Conservation (phyloP, 2,888 invertebrate species). For the Drosophila subquinaria region DNA sequence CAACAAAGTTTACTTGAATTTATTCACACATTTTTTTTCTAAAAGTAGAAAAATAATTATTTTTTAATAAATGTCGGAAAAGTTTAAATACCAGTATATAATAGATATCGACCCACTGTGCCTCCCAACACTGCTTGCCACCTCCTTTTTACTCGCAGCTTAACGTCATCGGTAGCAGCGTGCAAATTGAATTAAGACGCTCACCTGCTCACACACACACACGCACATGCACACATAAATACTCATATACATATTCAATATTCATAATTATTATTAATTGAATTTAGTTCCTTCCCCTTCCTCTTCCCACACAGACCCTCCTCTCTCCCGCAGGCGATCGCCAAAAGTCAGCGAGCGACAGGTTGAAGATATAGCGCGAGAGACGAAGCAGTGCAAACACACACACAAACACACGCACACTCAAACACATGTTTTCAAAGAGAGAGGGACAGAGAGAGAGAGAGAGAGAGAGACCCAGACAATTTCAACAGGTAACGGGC, state of each 20-base stretch:
- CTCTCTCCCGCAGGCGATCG: slow-evolving; percentile 11
- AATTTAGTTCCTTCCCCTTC: slow-evolving; percentile 34
- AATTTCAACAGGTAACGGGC: slow-evolving; percentile 43
- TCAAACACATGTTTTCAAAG: slow-evolving; percentile 11
- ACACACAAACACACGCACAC: slow-evolving; percentile 9
- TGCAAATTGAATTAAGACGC: slow-evolving; percentile 40
- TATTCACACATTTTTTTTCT: too few species aligned
- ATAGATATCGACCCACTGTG: slow-evolving; percentile 12
- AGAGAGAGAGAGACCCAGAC: neutral
- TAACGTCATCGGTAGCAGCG: slow-evolving; percentile 25
- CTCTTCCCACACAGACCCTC: neutral
- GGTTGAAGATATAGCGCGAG: slow-evolving; percentile 32
- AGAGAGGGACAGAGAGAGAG: neutral
- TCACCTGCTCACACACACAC: slow-evolving; percentile 32
- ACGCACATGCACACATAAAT: neutral
- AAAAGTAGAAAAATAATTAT: too few species aligned
- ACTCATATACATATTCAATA: slow-evolving; percentile 9
- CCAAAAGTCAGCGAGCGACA: slow-evolving; percentile 10
- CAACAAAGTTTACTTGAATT: too few species aligned
- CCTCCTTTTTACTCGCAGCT: slow-evolving; percentile 8
- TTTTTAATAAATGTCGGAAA: too few species aligned
- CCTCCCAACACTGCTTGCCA: neutral
- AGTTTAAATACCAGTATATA: neutral
- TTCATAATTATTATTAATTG: slow-evolving; percentile 43
- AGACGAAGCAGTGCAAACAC: slow-evolving; percentile 5